These are phyloP conservation scores for Willowsia nigromaculata DNA, from an alignment of 2,888 invertebrate genomes.

Conservation along the genomic window DNA sequence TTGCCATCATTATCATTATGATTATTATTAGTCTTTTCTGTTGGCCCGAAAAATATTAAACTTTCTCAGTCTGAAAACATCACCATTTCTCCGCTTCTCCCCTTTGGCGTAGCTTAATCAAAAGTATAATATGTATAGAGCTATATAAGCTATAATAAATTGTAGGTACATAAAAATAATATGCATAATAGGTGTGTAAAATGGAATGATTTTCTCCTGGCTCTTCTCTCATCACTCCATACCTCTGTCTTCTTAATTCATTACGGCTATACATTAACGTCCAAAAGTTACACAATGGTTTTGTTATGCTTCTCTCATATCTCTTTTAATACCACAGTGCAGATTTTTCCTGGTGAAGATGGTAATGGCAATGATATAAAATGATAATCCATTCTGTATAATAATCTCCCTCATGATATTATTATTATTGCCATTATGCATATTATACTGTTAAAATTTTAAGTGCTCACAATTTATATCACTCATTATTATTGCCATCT, in stretches of 20 bases:
- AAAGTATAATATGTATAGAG: neutral
- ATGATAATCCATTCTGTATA: constrained; percentile 64
- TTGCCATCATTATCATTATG: constrained; percentile 50
- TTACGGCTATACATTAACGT: constrained; percentile 41
- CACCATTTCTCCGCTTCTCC: neutral
- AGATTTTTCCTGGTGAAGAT: constrained; percentile 31
- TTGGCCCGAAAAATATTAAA: constrained; percentile 65
- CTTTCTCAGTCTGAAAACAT: constrained; percentile 48
- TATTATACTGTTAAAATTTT: constrained; percentile 62
- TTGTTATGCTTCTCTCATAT: constrained; percentile 9
- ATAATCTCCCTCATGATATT: constrained; percentile 28
- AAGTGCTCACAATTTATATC: constrained; percentile 59
- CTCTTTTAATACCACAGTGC: neutral
- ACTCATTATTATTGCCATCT: constrained; percentile 56
- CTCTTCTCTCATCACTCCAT: constrained; percentile 11
- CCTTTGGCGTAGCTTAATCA: neutral
- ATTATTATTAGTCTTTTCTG: constrained; percentile 48
- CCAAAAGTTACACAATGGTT: constrained; percentile 21
- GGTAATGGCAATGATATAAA: constrained; percentile 51
- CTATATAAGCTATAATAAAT: neutral
- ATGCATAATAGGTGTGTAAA: neutral
- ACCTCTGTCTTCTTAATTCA: constrained; percentile 30
- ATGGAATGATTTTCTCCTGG: constrained; percentile 13
- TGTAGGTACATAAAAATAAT: neutral
- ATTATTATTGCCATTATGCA: constrained; percentile 52